Evolutionary conservation across 2,113 vertebrate genomes (phyloP), one percentile per base, ranked within the genome.

Genomic region (Toxotes chatareus): DNA sequence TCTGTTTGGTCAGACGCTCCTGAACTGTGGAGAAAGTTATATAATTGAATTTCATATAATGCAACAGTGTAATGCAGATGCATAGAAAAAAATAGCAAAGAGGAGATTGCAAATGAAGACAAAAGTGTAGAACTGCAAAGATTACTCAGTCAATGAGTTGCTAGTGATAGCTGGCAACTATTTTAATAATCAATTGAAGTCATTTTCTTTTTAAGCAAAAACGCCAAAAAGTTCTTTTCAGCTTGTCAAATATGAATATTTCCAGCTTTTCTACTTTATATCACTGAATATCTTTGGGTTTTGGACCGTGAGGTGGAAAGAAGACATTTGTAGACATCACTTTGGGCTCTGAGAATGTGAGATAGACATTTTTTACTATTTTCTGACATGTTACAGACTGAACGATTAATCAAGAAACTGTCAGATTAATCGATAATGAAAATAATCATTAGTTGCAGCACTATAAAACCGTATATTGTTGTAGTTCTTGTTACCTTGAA

Each of bases 1-100:
- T 94, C 79, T 94, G 92, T 68, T 94, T 94, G 3, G 66, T 95
- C 60, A 95, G 83, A 46, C 92, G 87, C 72, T 94, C 92, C 83
- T 95, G 92, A 85, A 95, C 92, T 95, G 83, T 47, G 65, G 70
- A 72, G n/a, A 44, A n/a, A 80, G 27, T 9, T 40, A 60, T 27
- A 27, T 27, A 27, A 27, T 27, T 27, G 27, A 1, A 27, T 27
- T 27, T 27, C 6, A 42, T 1, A 53, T 16, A 0, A 21, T 9
- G 59, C 66, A 19, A 34, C 27, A 27, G 27, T 27, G 27, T 8
- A 1, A 16, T 13, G 1, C 13, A 63, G 0, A 3, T 23, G 19
- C 5, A 23, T 23, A 38, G 16, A 57, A 19, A 66, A 34, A 32
- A 47, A 7, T 4, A 19, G 9, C 1, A 32, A 51, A 23, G 17